These are phyloP conservation scores for Falco rusticolus DNA, from an alignment of 2,797 vertebrate genomes.

Conservation along the genomic window DNA sequence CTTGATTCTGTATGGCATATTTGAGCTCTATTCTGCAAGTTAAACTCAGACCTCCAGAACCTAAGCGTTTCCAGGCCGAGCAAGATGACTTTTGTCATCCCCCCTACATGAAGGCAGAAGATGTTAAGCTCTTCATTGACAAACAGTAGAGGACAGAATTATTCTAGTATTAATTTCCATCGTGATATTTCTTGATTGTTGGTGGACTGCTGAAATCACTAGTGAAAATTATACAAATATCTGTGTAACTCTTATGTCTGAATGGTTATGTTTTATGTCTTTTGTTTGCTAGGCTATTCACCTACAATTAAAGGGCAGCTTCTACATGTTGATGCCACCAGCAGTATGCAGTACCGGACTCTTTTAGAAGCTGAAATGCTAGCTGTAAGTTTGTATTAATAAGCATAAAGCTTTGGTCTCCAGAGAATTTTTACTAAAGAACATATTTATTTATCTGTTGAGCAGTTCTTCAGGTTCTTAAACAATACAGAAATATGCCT, in stretches of 20 bases:
- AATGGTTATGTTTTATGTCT: neutral
- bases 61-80: neutral
- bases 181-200: neutral
- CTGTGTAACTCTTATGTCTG: neutral
- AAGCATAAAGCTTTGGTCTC: neutral
- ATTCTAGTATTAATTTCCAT: neutral
- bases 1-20: neutral
- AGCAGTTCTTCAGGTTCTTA: neutral
- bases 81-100: neutral
- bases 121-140: neutral
- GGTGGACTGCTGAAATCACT: neutral
- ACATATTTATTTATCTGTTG: neutral
- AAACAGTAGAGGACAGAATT: neutral
- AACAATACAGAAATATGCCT: neutral
- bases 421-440: neutral
- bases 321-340: constrained; percentile 96
- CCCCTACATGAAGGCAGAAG: neutral
- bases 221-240: neutral
- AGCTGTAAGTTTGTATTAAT: constrained; percentile 84
- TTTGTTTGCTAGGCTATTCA: constrained; percentile 85
- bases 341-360: constrained; percentile 97
- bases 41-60: neutral
- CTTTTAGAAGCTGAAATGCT: constrained; percentile 98
- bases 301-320: constrained; percentile 98
- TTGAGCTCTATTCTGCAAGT: neutral